Percentiles rank a stretch among this genome's conserved stretches.
These are phyloP conservation scores for Drosophila paulistorum DNA, from an alignment of 1,140 invertebrate species.

Conservation along the genomic window DNA sequence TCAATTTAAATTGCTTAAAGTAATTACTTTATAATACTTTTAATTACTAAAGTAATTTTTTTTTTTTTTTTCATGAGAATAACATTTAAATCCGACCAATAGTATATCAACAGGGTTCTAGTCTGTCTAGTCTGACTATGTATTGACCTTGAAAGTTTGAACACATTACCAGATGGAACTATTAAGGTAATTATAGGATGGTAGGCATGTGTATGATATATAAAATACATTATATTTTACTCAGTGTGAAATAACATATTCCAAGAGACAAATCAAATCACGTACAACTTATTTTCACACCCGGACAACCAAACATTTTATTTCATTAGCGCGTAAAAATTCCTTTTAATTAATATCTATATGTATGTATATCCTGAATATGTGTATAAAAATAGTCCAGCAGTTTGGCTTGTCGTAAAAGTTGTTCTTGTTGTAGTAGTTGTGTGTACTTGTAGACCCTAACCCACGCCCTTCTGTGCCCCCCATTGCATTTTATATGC, in stretches of 20 bases:
- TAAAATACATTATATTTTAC: slow-evolving; percentile 8
- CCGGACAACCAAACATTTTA: slow-evolving; percentile 55
- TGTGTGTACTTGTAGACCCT: slow-evolving; percentile 8
- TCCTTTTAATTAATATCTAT: slow-evolving; percentile 74
- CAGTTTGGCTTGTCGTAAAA: slow-evolving; percentile 64
- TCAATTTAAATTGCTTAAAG: too few relatives aligned
- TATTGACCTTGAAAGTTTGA: too few relatives aligned
- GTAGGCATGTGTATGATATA: background rate
- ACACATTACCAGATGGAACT: too few relatives aligned
- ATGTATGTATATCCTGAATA: slow-evolving; percentile 26
- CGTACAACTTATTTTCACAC: slow-evolving; percentile 20
- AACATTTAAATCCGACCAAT: too few relatives aligned
- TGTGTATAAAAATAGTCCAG: slow-evolving; percentile 67
- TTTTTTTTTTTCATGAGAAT: too few relatives aligned
- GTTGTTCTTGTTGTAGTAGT: slow-evolving; percentile 55
- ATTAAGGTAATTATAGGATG: too few relatives aligned
- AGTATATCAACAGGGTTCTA: too few relatives aligned
- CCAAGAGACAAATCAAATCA: slow-evolving; percentile 15
- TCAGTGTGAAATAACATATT: background rate
- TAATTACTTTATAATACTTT: too few relatives aligned
- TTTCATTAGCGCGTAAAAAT: slow-evolving; percentile 78
- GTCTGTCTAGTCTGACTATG: too few relatives aligned
- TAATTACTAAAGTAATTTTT: too few relatives aligned
- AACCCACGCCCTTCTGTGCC: background rate
- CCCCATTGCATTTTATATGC: slow-evolving; percentile 64